A percentile compares a stretch with the other conserved stretches of the same genome.
These are phyloP conservation scores for Propithecus perrieri DNA, from an alignment of 2,797 vertebrate species.

Conservation along the genomic window DNA sequence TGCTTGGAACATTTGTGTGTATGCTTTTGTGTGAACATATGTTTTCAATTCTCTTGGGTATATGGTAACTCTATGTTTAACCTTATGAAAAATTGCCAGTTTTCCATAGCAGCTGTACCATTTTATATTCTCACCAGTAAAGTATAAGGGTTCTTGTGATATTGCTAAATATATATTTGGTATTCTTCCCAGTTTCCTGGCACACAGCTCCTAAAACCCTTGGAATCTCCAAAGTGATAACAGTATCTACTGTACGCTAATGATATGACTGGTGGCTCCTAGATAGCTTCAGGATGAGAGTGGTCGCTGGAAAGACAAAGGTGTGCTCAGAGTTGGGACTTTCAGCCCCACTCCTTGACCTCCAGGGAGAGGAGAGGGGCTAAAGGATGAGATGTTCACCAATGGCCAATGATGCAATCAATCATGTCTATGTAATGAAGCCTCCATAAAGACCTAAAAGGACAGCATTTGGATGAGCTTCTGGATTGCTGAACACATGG, in stretches of 20 bases:
- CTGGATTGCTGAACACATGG: background rate
- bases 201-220: background rate
- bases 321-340: background rate
- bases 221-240: background rate
- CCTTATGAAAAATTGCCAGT: background rate
- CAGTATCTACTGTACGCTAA: background rate
- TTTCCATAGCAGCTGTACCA: background rate
- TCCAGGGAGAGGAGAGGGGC: background rate
- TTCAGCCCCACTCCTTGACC: background rate
- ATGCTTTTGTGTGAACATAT: background rate
- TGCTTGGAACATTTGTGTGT: background rate
- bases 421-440: background rate
- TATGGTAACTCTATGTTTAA: background rate
- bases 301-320: background rate
- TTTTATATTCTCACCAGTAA: background rate
- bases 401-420: background rate
- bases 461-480: background rate
- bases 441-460: background rate
- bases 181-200: background rate
- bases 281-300: background rate
- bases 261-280: background rate
- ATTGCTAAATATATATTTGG: background rate
- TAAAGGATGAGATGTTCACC: background rate
- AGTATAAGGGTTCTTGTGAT: background rate
- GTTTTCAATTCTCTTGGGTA: background rate